phyloP scores from a whole-genome alignment of 2,888 invertebrate genomes.

The Epinotia demarniana region DNA sequence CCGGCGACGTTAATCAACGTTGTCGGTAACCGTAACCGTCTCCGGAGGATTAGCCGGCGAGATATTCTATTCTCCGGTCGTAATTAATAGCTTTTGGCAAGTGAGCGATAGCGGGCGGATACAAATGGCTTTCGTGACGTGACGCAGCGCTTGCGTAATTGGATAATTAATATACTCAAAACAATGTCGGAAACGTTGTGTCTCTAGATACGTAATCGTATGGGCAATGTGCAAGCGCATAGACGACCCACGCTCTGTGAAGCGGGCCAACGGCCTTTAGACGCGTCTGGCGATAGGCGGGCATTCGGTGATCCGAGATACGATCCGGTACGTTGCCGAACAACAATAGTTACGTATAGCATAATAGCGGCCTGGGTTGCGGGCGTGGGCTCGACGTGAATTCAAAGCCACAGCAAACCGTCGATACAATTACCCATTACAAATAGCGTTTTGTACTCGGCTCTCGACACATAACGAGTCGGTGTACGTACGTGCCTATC shows the following conservation, averaged over 20 bases:
- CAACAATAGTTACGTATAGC: conserved; percentile 60
- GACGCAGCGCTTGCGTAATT: conserved; percentile 73
- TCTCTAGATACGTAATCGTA: conserved; percentile 52
- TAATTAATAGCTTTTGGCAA: conserved; percentile 85
- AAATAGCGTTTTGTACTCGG: conserved; percentile 56
- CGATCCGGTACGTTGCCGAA: conserved; percentile 57
- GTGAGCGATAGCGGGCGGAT: conserved; percentile 71
- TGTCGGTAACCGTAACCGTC: conserved; percentile 81
- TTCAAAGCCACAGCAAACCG: conserved; percentile 49
- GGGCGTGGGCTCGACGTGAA: conserved; percentile 56
- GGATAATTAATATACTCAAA: conserved; percentile 72
- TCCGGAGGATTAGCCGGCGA: conserved; percentile 79
- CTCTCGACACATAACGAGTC: conserved; percentile 50
- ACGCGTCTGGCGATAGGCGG: conserved; percentile 61
- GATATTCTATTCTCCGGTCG: conserved; percentile 80
- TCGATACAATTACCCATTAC: conserved; percentile 49
- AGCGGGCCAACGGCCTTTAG: conserved; percentile 75
- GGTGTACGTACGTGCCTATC: conserved; percentile 49
- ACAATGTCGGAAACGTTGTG: conserved; percentile 66
- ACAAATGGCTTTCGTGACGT: conserved; percentile 73
- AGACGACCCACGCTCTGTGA: conserved; percentile 72
- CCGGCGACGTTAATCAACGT: conserved; percentile 80
- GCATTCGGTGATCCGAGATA: conserved; percentile 55
- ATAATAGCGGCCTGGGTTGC: conserved; percentile 55
- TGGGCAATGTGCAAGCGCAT: conserved; percentile 66